Conservation (phyloP, 2,797 vertebrate species). For the Phrynocephalus guinanensis region DNA sequence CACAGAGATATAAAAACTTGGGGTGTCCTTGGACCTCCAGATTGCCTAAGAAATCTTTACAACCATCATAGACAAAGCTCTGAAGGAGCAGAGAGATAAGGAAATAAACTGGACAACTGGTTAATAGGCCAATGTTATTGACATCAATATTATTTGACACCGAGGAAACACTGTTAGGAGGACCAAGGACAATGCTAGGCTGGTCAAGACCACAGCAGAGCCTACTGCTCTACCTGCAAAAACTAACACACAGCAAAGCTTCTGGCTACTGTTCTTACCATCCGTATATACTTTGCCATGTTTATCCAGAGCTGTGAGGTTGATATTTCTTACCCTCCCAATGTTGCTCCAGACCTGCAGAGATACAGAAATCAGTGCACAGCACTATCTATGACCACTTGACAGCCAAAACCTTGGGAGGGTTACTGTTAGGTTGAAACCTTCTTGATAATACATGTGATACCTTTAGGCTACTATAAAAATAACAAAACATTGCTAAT, state of each 20-base stretch:
- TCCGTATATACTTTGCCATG: conserved; percentile 80
- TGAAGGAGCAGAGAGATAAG: neutral
- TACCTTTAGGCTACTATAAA: too few species aligned
- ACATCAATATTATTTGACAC: neutral
- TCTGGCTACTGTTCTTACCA: conserved; percentile 62
- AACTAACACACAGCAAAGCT: neutral
- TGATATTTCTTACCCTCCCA: conserved; percentile 74
- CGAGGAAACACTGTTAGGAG: neutral
- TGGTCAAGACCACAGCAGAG: neutral
- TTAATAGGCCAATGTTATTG: too few species aligned
- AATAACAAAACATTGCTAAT: too few species aligned
- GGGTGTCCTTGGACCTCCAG: neutral
- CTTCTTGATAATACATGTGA: too few species aligned
- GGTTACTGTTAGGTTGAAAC: too few species aligned
- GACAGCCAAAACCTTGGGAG: too few species aligned
- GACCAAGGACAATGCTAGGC: neutral
- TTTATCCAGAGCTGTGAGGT: conserved; percentile 75
- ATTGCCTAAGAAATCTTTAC: neutral
- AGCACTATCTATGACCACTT: too few species aligned
- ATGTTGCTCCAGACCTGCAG: conserved; percentile 77
- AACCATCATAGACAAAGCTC: neutral
- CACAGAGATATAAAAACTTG: neutral
- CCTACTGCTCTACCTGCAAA: neutral
- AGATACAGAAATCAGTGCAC: conserved; percentile 15
- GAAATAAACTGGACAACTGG: neutral